Percentiles rank a stretch among this genome's conserved stretches.
These are phyloP conservation scores for Anabas testudineus DNA, from an alignment of 2,797 vertebrate species.

Conservation along the genomic window DNA sequence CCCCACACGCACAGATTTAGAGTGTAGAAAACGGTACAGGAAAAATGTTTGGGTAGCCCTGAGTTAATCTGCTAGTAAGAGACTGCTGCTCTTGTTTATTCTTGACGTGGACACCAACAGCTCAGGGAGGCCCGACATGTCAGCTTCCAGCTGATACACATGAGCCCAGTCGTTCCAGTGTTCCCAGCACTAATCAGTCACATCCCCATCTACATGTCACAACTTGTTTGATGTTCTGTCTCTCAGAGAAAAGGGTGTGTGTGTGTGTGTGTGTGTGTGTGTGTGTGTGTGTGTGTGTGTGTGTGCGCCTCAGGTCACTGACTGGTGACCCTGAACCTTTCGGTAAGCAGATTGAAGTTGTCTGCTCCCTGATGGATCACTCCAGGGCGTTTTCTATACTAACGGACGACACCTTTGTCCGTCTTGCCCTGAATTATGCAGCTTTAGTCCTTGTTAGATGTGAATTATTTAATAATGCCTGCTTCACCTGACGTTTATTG, in stretches of 20 bases:
- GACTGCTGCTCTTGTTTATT: constrained; percentile 10
- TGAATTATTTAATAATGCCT: constrained; percentile 67
- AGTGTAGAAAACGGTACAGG: neutral
- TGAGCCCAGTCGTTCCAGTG: constrained; percentile 35
- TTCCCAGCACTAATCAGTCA: constrained; percentile 27
- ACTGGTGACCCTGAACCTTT: constrained; percentile 55
- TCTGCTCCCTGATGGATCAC: constrained; percentile 74
- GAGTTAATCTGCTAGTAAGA: neutral
- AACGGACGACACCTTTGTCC: constrained; percentile 23
- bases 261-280: constrained; percentile 17
- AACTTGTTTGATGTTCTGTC: constrained; percentile 39
- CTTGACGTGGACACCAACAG: constrained; percentile 20
- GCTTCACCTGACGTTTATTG: constrained; percentile 44
- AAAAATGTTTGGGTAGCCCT: neutral
- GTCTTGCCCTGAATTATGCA: constrained; percentile 44
- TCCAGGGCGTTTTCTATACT: constrained; percentile 26
- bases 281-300: constrained; percentile 1
- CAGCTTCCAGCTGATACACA: constrained; percentile 47
- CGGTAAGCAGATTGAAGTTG: constrained; percentile 51
- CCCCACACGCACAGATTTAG: neutral
- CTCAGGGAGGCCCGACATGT: constrained; percentile 33
- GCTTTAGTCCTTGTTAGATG: constrained; percentile 40
- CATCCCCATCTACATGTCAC: constrained; percentile 47
- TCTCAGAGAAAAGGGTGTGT: constrained; percentile 21
- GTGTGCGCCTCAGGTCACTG: constrained; percentile 38